Percentiles rank a stretch among this genome's conserved stretches.
phyloP scores from a whole-genome alignment of 2,888 invertebrate genomes.

The Parochlus steinenii region DNA sequence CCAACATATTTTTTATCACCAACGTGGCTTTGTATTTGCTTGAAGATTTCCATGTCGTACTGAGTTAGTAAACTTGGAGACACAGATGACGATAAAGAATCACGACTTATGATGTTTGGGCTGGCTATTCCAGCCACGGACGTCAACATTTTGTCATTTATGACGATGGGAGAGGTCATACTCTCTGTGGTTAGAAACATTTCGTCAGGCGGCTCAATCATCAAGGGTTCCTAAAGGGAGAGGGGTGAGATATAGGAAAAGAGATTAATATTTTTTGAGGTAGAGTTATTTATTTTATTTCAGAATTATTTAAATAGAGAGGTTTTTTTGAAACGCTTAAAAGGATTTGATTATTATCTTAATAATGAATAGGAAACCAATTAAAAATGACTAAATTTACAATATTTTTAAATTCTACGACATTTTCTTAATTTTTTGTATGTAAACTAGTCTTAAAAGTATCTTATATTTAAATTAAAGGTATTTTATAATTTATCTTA shows the following conservation, averaged over 20 bases:
- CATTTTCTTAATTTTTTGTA: too few relatives aligned
- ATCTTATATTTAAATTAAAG: too few relatives aligned
- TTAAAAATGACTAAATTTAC: not conserved
- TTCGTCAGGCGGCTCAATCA: slow-evolving; percentile 8
- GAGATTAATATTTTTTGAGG: not conserved
- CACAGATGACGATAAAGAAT: too few relatives aligned
- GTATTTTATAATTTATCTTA: too few relatives aligned
- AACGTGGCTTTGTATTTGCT: not conserved
- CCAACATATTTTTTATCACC: not conserved
- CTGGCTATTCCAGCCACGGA: slow-evolving; percentile 2
- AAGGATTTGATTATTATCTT: too few relatives aligned
- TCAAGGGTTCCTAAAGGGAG: slow-evolving; percentile 3
- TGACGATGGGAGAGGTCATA: slow-evolving; percentile 10
- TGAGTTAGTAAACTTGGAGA: not conserved
- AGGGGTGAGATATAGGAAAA: slow-evolving; percentile 1
- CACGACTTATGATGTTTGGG: too few relatives aligned
- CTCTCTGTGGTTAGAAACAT: not conserved
- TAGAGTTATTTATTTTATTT: too few relatives aligned
- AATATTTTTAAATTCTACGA: too few relatives aligned
- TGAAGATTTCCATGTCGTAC: slow-evolving; percentile 5
- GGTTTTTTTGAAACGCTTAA: too few relatives aligned
- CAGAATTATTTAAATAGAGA: too few relatives aligned
- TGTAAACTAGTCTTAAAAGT: too few relatives aligned
- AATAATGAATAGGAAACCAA: too few relatives aligned
- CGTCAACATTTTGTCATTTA: slow-evolving; percentile 11